Base-by-base conservation (phyloP, 2,888 invertebrate species). In the Callyntrura sp. region DNA sequence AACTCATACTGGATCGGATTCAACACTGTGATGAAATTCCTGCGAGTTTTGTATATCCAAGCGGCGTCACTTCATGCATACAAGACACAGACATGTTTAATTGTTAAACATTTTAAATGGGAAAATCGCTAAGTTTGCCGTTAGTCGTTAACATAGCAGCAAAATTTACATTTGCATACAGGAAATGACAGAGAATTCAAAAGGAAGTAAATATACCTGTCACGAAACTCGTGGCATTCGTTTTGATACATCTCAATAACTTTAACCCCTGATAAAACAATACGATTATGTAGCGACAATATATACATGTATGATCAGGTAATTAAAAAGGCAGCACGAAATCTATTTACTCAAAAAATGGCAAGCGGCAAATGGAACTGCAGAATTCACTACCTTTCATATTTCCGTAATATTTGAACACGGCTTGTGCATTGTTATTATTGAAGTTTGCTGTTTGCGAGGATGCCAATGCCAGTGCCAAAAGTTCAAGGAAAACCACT, bases 1-100 rank as follows among this genome's bases (percentile, higher is more conserved):
- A 93, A 73, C 14, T 92, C 90, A 87, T 92, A 93, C 81, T 92
- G 92, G 43, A 93, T 86, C n/a, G 91, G 90, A 88, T 92, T 92
- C 3, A 93, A 62, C 11, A 70, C 65, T 4, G 83, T 91, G 65
- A 93, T 79, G 0, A 55, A 73, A 12, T 91, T 91, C 6, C 73
- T 45, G 57, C 91, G 81, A 5, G 90, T 91, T 73, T 90, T 87
- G 9, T 76, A 82, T 12, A 93, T 86, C 92, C 92, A 93, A 20
- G 65, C 43, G 2, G 93, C 93, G 48, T 92, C 91, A 14, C 93
- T 93, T 43, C 25, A 81, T 60, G 28, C 20, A 35, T 2, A 6
- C 35, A 35, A 35, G 2, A 35, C 35, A 4, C 35, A 6, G 35
- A 6, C 35, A 35, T 35, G 6, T 4, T 35, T 35, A 35, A 4